Conservation (phyloP, 2,888 invertebrate genomes). For the Phaedon cochleariae region DNA sequence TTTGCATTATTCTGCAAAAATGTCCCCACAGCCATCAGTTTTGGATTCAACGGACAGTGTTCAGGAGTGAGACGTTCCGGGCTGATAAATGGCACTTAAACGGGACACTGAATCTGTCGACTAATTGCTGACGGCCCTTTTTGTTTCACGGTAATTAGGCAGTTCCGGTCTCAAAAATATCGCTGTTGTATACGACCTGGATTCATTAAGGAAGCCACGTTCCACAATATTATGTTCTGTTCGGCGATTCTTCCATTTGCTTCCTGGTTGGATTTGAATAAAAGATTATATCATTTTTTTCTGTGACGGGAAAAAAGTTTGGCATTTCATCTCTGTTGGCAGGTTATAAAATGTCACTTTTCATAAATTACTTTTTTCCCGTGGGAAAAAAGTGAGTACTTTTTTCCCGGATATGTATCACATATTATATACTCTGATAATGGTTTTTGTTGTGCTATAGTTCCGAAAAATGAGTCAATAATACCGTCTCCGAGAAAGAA, state of each 20-base stretch:
- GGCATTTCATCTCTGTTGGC: no score
- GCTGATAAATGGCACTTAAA: constrained; percentile 14
- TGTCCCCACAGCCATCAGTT: neutral
- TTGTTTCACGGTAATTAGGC: constrained; percentile 18
- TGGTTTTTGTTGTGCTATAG: no score
- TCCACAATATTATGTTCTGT: neutral
- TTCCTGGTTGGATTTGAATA: no score
- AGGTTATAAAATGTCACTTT: no score
- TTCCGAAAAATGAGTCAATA: no score
- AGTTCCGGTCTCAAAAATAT: constrained; percentile 4
- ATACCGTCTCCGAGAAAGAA: no score
- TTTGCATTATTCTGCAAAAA: neutral
- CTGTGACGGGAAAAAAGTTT: no score
- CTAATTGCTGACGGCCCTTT: constrained; percentile 21
- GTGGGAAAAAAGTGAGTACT: no score
- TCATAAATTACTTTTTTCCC: no score
- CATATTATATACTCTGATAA: no score
- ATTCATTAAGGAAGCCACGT: neutral
- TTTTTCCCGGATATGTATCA: no score
- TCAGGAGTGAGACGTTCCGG: neutral
- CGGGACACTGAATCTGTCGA: constrained; percentile 19
- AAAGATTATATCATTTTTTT: no score
- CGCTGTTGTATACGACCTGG: constrained; percentile 6
- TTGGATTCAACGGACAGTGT: neutral
- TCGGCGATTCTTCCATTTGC: neutral